Evolutionary conservation across 2,113 vertebrate genomes (phyloP), one percentile per base, ranked within the genome.

Genomic region (Pteronura brasiliensis): DNA sequence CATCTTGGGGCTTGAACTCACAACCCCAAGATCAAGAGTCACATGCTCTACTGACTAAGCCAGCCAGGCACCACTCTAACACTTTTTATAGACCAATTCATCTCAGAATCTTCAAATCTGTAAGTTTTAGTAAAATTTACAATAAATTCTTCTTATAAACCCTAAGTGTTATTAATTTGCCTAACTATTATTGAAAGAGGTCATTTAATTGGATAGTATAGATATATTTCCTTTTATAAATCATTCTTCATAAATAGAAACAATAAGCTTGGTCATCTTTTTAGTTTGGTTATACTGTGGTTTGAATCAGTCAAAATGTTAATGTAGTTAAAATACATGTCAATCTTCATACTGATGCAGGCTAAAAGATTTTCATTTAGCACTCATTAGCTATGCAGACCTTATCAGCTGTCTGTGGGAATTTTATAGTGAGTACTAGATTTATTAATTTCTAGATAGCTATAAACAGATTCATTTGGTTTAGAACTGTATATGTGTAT

Each of bases 301-400:
- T 44, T 81, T 80, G 59, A 95, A 84, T 95, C 83, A 85, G 15
- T 21, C 42, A 69, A 84, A 95, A 97, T 89, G 39, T 21, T 83
- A 94, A 25, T 67, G 79, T 63, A 13, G 59, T 47, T 61, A 69
- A 83, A 90, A 31, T 29, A 79, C 31, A 74, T 9, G 1, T 47
- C 17, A 83, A 47, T 47, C 39, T 92, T 79, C 89, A 29, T 80
- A 65, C 27, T 36, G 14, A 44, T 65, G n/a, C 94, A 82, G 85
- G 7, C 81, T 89, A 65, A 36, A 96, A 3, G 25, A 88, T 97
- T 96, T 98, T 7, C 79, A 14, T 61, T 96, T 87, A 61, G 17
- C 9, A 52, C 29, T 79, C 88, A 87, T 14, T 65, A 85, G 6
- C 34, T 90, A 77, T 7, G 13, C 0, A 31, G 90, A 61, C 49